Percentiles rank a stretch among this genome's conserved stretches.
These are phyloP conservation scores for Galleria mellonella DNA, from an alignment of 1,140 invertebrate species.

Conservation along the genomic window DNA sequence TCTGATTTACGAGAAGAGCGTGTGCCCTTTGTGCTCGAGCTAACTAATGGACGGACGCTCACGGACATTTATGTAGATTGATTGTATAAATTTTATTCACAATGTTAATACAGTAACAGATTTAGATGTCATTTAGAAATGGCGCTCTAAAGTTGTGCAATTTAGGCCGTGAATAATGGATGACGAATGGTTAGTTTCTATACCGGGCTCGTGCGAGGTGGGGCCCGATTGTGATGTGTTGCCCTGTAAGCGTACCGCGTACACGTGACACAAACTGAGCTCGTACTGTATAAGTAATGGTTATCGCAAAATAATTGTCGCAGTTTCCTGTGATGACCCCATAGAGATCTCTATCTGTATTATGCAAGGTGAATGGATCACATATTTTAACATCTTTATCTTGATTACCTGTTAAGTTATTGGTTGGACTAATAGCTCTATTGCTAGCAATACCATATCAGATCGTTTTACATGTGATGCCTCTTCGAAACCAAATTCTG, in stretches of 20 bases:
- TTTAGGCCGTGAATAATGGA: conserved; percentile 73
- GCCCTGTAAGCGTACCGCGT: conserved; percentile 13
- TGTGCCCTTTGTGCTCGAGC: conserved; percentile 69
- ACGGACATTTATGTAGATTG: conserved; percentile 74
- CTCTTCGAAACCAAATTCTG: too few species aligned
- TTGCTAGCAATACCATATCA: too few species aligned
- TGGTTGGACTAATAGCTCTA: too few species aligned
- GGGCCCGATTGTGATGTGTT: conserved; percentile 32
- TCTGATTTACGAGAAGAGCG: conserved; percentile 72
- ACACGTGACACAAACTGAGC: conserved; percentile 8
- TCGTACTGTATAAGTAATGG: background rate
- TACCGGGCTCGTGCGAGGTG: conserved; percentile 51
- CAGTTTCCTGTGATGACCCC: too few species aligned
- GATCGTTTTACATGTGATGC: too few species aligned
- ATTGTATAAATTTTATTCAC: conserved; percentile 75
- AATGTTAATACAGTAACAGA: conserved; percentile 74
- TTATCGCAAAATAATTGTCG: too few species aligned
- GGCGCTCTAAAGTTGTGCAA: conserved; percentile 73
- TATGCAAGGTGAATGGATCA: too few species aligned
- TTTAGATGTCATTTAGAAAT: conserved; percentile 75
- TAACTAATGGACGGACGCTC: conserved; percentile 72
- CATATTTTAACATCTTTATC: too few species aligned
- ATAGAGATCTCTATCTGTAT: too few species aligned
- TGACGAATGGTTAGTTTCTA: conserved; percentile 65
- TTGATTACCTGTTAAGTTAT: too few species aligned